phyloP scores from a whole-genome alignment of 2,888 invertebrate genomes.

The Sclerodermus sp. region DNA sequence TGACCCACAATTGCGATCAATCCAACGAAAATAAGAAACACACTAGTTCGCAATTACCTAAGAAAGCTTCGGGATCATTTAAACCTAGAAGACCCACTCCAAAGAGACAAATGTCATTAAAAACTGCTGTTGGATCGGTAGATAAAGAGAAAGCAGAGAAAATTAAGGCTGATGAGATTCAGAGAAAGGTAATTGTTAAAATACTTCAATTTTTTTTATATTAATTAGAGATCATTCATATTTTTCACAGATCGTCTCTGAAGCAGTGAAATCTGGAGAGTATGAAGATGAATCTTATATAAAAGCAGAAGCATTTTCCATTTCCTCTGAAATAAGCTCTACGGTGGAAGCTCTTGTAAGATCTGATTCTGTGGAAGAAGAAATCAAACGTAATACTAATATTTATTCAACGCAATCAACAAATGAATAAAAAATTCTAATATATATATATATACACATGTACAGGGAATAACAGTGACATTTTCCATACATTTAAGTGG shows the following conservation, averaged over 20 bases:
- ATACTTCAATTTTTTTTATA: too few relatives aligned
- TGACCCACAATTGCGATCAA: slow-evolving; percentile 50
- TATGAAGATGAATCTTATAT: slow-evolving; percentile 27
- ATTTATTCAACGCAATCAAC: slow-evolving; percentile 29
- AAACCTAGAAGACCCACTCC: slow-evolving; percentile 53
- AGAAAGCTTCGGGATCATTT: slow-evolving; percentile 51
- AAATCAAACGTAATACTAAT: slow-evolving; percentile 33
- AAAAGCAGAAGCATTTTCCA: slow-evolving; percentile 29
- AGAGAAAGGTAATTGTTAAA: slow-evolving; percentile 39
- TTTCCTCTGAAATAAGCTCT: slow-evolving; percentile 30
- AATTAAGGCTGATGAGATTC: slow-evolving; percentile 39
- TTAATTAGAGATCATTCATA: background rate
- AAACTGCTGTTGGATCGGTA: slow-evolving; percentile 32
- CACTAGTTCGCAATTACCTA: slow-evolving; percentile 47
- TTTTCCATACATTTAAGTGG: too few relatives aligned
- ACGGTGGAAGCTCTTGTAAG: slow-evolving; percentile 31
- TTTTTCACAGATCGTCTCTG: slow-evolving; percentile 27
- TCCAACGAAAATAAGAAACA: slow-evolving; percentile 42
- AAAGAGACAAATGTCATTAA: slow-evolving; percentile 46
- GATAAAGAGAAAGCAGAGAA: slow-evolving; percentile 49
- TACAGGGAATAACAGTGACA: too few relatives aligned
- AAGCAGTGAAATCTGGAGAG: slow-evolving; percentile 25
- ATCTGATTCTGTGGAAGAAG: slow-evolving; percentile 29
- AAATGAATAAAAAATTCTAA: slow-evolving; percentile 24
- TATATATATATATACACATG: background rate